phyloP scores from a whole-genome alignment of 2,888 invertebrate genomes.

The Parascotia fuliginaria region DNA sequence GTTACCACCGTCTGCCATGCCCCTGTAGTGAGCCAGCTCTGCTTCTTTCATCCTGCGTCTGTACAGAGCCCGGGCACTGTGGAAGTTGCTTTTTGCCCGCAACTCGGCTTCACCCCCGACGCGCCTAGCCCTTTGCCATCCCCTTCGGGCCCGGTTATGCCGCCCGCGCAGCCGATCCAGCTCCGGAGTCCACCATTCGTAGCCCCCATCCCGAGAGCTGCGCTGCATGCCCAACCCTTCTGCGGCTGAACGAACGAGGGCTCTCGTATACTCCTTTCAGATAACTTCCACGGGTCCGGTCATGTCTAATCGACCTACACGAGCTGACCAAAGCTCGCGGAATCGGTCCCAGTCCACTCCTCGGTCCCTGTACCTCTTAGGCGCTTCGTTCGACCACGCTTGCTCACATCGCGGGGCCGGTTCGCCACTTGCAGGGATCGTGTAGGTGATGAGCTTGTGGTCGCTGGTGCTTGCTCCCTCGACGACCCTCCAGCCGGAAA shows the following conservation, averaged over 20 bases:
- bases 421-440: too few relatives aligned
- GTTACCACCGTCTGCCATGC: slow-evolving; percentile 4
- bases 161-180: slow-evolving; percentile 1
- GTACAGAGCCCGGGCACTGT: neutral
- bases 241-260: neutral
- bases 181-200: slow-evolving; percentile 21
- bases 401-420: rapidly evolving
- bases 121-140: slow-evolving; percentile 2
- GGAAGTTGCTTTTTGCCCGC: too few relatives aligned
- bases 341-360: slow-evolving; percentile 9
- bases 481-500: too few relatives aligned
- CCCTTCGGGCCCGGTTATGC: neutral
- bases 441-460: too few relatives aligned
- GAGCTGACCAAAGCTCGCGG: neutral
- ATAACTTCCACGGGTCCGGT: neutral
- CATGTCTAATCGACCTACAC: neutral
- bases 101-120: neutral
- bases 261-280: neutral
- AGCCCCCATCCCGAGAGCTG: neutral
- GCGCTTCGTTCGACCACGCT: neutral
- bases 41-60: slow-evolving; percentile 1
- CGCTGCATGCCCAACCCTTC: neutral
- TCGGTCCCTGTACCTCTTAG: neutral
- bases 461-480: too few relatives aligned
- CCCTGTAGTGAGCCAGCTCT: neutral